These are phyloP conservation scores for Pandion haliaetus DNA, from an alignment of 2,113 vertebrate species.

Conservation along the genomic window DNA sequence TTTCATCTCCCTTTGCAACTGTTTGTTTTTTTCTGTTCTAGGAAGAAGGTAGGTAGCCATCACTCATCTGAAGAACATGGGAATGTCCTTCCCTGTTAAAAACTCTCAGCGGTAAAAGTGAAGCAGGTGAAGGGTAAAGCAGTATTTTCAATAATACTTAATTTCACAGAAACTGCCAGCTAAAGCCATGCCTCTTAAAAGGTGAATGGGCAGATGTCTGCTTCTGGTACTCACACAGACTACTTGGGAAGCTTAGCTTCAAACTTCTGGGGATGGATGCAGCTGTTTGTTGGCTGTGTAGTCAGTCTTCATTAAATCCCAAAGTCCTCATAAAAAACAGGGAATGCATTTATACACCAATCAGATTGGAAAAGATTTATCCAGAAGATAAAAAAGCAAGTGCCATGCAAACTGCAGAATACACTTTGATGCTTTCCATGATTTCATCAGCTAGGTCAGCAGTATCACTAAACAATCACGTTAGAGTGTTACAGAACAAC, in stretches of 20 bases:
- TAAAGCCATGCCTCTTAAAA: background rate
- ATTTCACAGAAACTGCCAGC: background rate
- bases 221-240: background rate
- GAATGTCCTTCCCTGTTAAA: background rate
- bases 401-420: background rate
- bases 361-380: background rate
- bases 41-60: background rate
- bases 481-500: background rate
- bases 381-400: background rate
- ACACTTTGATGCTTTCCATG: background rate
- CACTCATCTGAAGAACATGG: background rate
- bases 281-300: background rate
- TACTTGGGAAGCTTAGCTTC: background rate
- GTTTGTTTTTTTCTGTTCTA: background rate
- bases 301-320: background rate
- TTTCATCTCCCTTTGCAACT: background rate
- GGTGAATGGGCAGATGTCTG: background rate
- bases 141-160: background rate
- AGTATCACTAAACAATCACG: background rate
- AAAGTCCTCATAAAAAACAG: background rate
- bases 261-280: background rate
- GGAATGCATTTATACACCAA: background rate
- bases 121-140: background rate
- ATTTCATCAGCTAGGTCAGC: background rate
- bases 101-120: background rate